Conservation (phyloP, 2,113 vertebrate genomes). For the Mesoclemmys tuberculata region DNA sequence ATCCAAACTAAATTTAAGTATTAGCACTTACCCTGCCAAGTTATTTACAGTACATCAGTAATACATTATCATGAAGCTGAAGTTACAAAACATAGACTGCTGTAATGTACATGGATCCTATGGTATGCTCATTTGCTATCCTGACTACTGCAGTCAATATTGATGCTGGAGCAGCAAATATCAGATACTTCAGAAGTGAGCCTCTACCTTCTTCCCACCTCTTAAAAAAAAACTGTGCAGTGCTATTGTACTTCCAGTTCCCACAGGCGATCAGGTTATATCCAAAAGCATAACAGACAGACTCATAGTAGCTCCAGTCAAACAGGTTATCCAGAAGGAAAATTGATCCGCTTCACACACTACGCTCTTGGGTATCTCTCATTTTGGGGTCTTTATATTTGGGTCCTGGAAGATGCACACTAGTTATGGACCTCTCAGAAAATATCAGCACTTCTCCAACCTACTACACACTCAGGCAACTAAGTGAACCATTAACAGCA, state of each 20-base stretch:
- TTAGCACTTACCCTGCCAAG: background rate
- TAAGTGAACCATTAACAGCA: accelerated
- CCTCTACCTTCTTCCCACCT: background rate
- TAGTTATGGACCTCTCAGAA: accelerated
- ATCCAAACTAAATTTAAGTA: background rate
- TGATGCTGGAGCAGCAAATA: background rate
- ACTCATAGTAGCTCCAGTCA: too few relatives aligned
- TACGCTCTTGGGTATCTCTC: accelerated
- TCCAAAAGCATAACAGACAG: background rate
- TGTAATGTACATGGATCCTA: background rate
- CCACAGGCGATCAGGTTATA: background rate
- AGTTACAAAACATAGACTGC: background rate
- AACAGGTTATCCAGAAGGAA: accelerated
- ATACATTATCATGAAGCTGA: background rate
- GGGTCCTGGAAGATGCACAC: background rate
- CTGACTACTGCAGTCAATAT: background rate
- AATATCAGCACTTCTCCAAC: background rate
- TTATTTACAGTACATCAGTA: background rate
- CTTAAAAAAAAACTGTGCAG: background rate
- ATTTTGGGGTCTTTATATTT: accelerated
- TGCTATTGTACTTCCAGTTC: background rate
- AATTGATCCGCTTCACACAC: background rate
- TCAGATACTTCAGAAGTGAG: background rate
- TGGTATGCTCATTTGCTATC: background rate
- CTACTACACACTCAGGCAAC: accelerated